These are phyloP conservation scores for Yasuhikotakia modesta DNA, from an alignment of 2,797 vertebrate genomes.

Conservation along the genomic window DNA sequence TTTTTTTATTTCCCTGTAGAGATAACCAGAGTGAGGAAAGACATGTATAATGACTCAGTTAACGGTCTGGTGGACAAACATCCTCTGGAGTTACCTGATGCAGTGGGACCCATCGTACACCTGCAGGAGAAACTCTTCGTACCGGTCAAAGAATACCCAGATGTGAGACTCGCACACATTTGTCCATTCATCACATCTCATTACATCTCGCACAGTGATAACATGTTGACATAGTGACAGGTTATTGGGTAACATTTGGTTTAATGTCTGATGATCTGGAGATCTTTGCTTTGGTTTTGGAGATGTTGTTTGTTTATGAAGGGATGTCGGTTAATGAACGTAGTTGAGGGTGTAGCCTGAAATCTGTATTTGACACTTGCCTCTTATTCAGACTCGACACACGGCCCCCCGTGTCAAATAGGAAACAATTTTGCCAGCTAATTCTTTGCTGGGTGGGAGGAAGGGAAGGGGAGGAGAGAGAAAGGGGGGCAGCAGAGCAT, in stretches of 20 bases:
- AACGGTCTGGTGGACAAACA: slow-evolving; percentile 83
- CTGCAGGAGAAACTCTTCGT: slow-evolving; percentile 86
- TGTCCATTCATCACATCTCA: no score
- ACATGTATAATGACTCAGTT: slow-evolving; percentile 84
- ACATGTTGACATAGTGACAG: no score
- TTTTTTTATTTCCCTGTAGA: slow-evolving; percentile 67
- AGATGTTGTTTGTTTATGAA: neutral
- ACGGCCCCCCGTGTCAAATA: neutral
- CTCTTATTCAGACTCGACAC: slow-evolving; percentile 24
- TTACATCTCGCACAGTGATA: no score
- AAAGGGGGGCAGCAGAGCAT: slow-evolving; percentile 63
- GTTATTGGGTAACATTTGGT: no score
- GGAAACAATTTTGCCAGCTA: slow-evolving; percentile 35
- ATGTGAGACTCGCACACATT: slow-evolving; percentile 67
- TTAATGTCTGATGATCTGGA: neutral
- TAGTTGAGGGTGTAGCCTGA: neutral
- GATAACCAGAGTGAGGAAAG: slow-evolving; percentile 86
- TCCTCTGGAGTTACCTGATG: slow-evolving; percentile 81
- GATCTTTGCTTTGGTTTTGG: neutral
- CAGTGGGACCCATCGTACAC: slow-evolving; percentile 79
- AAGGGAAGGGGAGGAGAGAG: slow-evolving; percentile 22
- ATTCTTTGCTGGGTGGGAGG: slow-evolving; percentile 31
- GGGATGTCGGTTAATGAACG: neutral
- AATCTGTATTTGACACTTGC: slow-evolving; percentile 39
- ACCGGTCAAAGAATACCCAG: slow-evolving; percentile 85